These are phyloP conservation scores for Shinisaurus crocodilurus DNA, from an alignment of 2,113 vertebrate species.

Conservation along the genomic window DNA sequence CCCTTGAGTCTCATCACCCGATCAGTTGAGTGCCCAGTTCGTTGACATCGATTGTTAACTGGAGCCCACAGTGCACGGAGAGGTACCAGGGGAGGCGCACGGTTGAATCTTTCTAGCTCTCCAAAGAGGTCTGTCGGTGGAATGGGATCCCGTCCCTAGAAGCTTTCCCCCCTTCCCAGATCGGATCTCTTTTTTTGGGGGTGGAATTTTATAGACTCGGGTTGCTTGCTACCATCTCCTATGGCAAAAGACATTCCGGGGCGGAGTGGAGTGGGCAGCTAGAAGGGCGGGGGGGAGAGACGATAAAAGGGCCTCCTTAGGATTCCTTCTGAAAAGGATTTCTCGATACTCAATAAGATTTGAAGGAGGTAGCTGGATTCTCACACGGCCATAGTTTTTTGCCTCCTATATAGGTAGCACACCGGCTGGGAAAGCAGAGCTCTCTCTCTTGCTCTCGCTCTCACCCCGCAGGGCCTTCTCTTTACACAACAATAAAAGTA, in stretches of 20 bases:
- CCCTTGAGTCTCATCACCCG: neutral
- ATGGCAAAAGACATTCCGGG: neutral
- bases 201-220: neutral
- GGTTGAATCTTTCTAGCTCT: neutral
- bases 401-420: neutral
- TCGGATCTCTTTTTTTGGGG: neutral
- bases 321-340: neutral
- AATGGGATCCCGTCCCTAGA: too few relatives aligned
- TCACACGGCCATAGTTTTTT: too few relatives aligned
- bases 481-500: slow-evolving; percentile 32
- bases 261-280: neutral
- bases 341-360: neutral
- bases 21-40: neutral
- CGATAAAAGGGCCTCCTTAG: neutral
- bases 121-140: neutral
- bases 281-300: too few relatives aligned
- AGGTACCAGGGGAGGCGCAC: neutral
- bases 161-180: neutral
- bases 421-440: neutral
- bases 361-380: neutral
- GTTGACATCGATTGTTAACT: neutral
- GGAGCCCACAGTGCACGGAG: neutral
- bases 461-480: neutral
- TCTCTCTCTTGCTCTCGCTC: neutral
- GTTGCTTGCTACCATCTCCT: neutral